Percentiles rank a stretch among this genome's conserved stretches.
These are phyloP conservation scores for Drosophila baimaii DNA, from an alignment of 1,140 invertebrate species.

Conservation along the genomic window DNA sequence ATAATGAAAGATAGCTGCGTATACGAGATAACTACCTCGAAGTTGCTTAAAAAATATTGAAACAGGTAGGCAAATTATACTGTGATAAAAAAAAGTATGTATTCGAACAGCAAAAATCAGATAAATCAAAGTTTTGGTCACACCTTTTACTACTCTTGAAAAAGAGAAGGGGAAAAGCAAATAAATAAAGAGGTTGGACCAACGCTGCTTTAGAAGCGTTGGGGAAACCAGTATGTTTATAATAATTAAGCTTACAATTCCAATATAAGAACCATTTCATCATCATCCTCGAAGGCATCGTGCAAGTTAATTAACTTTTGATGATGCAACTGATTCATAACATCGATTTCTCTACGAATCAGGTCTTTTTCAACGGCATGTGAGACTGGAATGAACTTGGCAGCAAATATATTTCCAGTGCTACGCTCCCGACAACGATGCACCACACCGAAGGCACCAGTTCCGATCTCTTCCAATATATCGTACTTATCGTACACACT, in stretches of 20 bases:
- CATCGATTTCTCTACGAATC: conserved; percentile 99
- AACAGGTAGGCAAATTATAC: too few relatives aligned
- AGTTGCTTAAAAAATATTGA: too few relatives aligned
- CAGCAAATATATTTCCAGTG: conserved; percentile 98
- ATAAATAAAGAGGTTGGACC: too few relatives aligned
- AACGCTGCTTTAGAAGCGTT: too few relatives aligned
- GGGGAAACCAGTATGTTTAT: too few relatives aligned
- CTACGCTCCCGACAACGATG: conserved; percentile 98
- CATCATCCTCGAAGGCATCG: conserved; percentile 99
- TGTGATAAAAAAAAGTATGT: too few relatives aligned
- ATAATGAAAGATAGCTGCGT: too few relatives aligned
- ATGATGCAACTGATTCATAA: conserved; percentile 99
- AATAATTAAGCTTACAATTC: conserved; percentile 93
- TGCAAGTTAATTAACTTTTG: conserved; percentile 98
- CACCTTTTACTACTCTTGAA: too few relatives aligned
- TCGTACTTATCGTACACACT: conserved; percentile 99
- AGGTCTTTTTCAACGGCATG: conserved; percentile 98
- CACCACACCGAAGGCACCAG: conserved; percentile 99
- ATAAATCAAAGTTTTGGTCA: too few relatives aligned
- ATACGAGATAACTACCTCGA: too few relatives aligned
- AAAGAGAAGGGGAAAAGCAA: too few relatives aligned
- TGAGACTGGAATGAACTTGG: conserved; percentile 99
- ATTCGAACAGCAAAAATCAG: too few relatives aligned
- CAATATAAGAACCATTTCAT: conserved; percentile 99
- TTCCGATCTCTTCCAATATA: conserved; percentile 99